Percentiles rank a stretch among this genome's conserved stretches.
Conservation (phyloP, 2,113 vertebrate genomes). For the Pluvianellus socialis region DNA sequence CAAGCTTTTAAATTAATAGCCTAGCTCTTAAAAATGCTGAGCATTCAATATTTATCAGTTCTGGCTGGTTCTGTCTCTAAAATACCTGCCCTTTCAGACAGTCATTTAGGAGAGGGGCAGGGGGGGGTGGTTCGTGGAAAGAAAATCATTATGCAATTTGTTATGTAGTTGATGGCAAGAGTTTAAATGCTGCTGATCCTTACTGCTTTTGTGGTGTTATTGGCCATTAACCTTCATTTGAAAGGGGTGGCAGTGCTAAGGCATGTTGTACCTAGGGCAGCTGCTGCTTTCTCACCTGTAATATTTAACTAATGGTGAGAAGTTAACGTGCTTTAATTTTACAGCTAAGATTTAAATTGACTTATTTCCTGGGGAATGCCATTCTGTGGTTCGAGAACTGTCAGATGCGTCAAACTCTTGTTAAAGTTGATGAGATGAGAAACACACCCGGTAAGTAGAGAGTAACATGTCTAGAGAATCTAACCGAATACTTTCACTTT, state of each 20-base stretch:
- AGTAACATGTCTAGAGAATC: not conserved
- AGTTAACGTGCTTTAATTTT: not conserved
- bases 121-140: no score
- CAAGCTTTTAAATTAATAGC: not conserved
- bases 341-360: not conserved
- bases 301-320: not conserved
- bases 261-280: not conserved
- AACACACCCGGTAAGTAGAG: not conserved
- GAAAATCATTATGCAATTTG: rapidly evolving
- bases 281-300: not conserved
- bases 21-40: not conserved
- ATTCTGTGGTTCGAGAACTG: not conserved
- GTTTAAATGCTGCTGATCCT: not conserved
- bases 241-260: not conserved
- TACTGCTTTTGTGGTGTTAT: not conserved
- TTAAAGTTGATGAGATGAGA: not conserved
- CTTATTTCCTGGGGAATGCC: not conserved
- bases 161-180: not conserved
- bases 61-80: not conserved
- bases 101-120: not conserved
- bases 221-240: not conserved
- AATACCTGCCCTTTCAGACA: not conserved
- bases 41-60: not conserved
- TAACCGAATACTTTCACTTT: not conserved
- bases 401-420: not conserved